A percentile compares a stretch with the other conserved stretches of the same genome.
phyloP scores from a whole-genome alignment of 2,888 invertebrate genomes.

The Eurois occulta region DNA sequence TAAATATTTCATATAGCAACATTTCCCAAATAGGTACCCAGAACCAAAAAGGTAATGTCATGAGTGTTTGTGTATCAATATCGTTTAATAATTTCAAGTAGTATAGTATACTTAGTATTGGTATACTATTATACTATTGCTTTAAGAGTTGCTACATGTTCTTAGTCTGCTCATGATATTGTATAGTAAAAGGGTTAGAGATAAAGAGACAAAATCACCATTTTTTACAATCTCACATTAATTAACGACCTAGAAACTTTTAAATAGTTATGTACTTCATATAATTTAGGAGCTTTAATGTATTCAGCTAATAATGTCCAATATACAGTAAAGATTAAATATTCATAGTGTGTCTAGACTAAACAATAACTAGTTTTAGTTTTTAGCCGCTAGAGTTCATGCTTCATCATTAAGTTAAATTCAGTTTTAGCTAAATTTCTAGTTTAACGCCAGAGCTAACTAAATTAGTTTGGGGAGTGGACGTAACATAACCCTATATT shows the following conservation, averaged over 20 bases:
- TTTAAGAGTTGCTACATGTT: not conserved
- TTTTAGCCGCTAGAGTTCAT: slow-evolving; percentile 53
- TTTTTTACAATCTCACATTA: slow-evolving; percentile 6
- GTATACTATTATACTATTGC: too few relatives aligned
- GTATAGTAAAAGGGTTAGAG: not conserved
- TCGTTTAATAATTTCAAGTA: not conserved
- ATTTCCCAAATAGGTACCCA: not conserved
- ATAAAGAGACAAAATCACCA: not conserved
- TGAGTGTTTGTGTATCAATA: not conserved
- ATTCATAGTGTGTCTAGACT: slow-evolving; percentile 53
- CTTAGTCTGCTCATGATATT: not conserved
- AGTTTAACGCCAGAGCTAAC: slow-evolving; percentile 52
- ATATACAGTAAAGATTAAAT: slow-evolving; percentile 48
- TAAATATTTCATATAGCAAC: not conserved
- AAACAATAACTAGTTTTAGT: slow-evolving; percentile 63
- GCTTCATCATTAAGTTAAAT: slow-evolving; percentile 61
- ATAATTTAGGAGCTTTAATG: slow-evolving; percentile 12
- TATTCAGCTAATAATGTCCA: slow-evolving; percentile 33
- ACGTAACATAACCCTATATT: slow-evolving; percentile 43
- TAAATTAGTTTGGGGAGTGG: slow-evolving; percentile 58
- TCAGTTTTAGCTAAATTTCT: slow-evolving; percentile 65
- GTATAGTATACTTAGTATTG: not conserved
- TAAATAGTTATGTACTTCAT: slow-evolving; percentile 42
- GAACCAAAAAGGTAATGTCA: not conserved
- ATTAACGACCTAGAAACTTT: slow-evolving; percentile 6